Evolutionary conservation across 1,140 invertebrate genomes (phyloP).

Genomic region (Nebria ingens): DNA sequence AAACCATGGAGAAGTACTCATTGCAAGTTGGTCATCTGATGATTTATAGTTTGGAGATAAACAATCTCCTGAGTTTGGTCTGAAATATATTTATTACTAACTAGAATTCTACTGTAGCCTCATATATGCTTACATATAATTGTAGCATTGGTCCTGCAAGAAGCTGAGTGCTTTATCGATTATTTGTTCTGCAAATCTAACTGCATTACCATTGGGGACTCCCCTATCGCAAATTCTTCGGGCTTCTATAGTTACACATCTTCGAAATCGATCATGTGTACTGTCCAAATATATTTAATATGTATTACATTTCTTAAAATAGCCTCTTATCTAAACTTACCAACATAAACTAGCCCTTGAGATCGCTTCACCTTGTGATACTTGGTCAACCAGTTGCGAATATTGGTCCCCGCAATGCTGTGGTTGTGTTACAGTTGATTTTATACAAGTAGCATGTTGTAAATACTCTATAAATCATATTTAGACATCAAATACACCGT

Average conservation of each 20-base stretch:
- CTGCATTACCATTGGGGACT: slow-evolving; percentile 36
- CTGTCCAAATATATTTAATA: too few species aligned
- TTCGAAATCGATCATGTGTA: slow-evolving; percentile 45
- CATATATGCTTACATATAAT: slow-evolving; percentile 41
- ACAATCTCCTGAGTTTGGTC: slow-evolving; percentile 42
- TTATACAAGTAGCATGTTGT: slow-evolving; percentile 47
- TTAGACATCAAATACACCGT: neutral
- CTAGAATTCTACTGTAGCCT: neutral
- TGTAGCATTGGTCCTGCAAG: slow-evolving; percentile 45
- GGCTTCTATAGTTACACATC: slow-evolving; percentile 44
- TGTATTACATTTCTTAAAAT: too few species aligned
- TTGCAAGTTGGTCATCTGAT: slow-evolving; percentile 13
- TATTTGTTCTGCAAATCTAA: slow-evolving; percentile 41
- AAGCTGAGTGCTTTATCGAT: slow-evolving; percentile 48
- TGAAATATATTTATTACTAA: slow-evolving; percentile 24
- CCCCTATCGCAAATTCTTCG: slow-evolving; percentile 40
- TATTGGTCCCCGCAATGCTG: slow-evolving; percentile 46
- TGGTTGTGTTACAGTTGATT: slow-evolving; percentile 43
- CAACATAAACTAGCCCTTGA: slow-evolving; percentile 46
- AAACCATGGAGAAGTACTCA: neutral
- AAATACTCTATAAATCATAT: slow-evolving; percentile 40
- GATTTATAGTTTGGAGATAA: slow-evolving; percentile 20
- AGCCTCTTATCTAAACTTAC: too few species aligned
- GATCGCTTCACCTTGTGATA: slow-evolving; percentile 41
- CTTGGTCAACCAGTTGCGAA: slow-evolving; percentile 43